Evolutionary conservation across 2,888 invertebrate species (phyloP), one percentile per base, ranked within the genome.

Genomic region (Uropetala carovei): DNA sequence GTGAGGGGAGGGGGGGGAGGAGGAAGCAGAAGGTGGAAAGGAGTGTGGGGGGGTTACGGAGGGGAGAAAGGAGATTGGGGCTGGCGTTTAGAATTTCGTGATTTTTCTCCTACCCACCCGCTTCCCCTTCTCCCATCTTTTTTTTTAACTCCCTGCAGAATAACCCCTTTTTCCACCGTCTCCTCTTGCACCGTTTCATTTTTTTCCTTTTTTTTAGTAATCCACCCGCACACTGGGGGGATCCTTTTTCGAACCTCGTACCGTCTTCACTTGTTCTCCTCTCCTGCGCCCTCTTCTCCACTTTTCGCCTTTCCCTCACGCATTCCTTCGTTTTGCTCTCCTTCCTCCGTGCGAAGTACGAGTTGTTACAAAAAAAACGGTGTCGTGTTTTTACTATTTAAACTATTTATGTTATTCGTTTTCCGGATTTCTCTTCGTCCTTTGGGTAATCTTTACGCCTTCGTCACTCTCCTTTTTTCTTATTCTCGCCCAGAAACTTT

Each of bases 21-120:
- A 9, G 18, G 16, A 56, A 27, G 43, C 43, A 43, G 83, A 57
- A 57, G 83, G 82, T 82, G 57, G 43, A 30, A 43, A 82, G 14
- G 57, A n/a, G 18, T 43, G n/a, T n/a, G 57, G n/a, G 83, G 82
- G 27, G 18, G 43, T 83, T 83, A 57, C 56, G 13, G 83, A 18
- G 83, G 83, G 89, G 58, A 56, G 22, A 7, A 27, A 27, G 86
- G 11, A 11, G 22, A 30, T 27, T 27, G 60, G 60, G 64, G 89
- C 16, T 43, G 83, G 18, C 89, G 89, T 89, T 89, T 89, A 89
- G 89, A 89, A 89, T 89, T 89, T 89, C 89, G 43, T 64, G 64
- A 43, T 64, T 64, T 89, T 89, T 89, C 43, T n/a, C 89, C 18
- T 18, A 43, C 57, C 27, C 56, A 43, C 57, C 27, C 43, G 5